Conservation (phyloP, 2,113 vertebrate species). For the Scartelaos histophorus region DNA sequence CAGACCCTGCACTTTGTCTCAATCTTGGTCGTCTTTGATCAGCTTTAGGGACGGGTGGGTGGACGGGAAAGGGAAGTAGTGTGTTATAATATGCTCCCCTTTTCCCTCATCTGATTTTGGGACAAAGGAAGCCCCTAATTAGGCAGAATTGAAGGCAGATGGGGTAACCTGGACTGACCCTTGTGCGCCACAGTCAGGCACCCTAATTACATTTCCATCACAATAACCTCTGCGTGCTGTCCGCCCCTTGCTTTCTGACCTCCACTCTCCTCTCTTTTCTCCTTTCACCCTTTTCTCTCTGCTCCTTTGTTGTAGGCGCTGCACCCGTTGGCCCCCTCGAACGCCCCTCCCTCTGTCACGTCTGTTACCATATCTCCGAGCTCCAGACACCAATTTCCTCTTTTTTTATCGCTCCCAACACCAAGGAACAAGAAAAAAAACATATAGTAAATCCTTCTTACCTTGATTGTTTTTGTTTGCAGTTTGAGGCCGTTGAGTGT, state of each 20-base stretch:
- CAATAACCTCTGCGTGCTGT: constrained; percentile 79
- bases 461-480: constrained; percentile 98
- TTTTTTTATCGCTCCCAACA: constrained; percentile 24
- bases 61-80: constrained; percentile 36
- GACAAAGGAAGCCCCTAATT: constrained; percentile 81
- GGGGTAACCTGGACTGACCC: constrained; percentile 80
- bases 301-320: constrained; percentile 65
- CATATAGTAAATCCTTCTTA: constrained; percentile 56
- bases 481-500: constrained; percentile 95
- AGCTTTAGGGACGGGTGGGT: constrained; percentile 26
- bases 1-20: constrained; percentile 50
- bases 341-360: constrained; percentile 66
- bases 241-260: constrained; percentile 81
- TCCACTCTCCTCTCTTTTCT: constrained; percentile 64
- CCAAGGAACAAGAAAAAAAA: constrained; percentile 7
- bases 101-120: constrained; percentile 69
- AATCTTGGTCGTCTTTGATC: constrained; percentile 71
- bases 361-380: constrained; percentile 47
- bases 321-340: constrained; percentile 63
- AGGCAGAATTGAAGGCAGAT: constrained; percentile 80
- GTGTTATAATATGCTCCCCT: constrained; percentile 65
- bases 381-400: constrained; percentile 46
- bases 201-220: constrained; percentile 84
- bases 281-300: constrained; percentile 59
- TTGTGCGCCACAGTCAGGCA: constrained; percentile 61